Conservation (phyloP, 2,797 vertebrate genomes). For the Lophotriccus pileatus region DNA sequence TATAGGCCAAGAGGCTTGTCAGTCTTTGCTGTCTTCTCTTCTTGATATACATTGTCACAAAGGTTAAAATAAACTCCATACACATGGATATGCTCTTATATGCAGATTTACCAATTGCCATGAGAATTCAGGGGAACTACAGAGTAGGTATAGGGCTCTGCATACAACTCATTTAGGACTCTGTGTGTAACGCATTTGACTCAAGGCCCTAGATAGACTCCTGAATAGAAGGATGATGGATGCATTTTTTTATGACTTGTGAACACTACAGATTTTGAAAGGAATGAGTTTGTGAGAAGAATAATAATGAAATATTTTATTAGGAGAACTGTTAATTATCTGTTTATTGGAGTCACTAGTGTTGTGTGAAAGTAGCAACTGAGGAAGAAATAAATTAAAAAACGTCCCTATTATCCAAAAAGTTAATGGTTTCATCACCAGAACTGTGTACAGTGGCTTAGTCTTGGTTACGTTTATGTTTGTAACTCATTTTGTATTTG, state of each 20-base stretch:
- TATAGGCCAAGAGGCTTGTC: background rate
- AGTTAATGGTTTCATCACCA: background rate
- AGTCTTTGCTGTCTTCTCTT: background rate
- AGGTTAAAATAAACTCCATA: background rate
- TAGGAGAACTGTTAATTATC: background rate
- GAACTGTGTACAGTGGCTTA: background rate
- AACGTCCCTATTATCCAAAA: background rate
- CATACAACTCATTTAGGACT: background rate
- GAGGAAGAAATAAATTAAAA: background rate
- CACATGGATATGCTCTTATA: background rate
- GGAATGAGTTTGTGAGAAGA: background rate
- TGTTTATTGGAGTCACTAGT: background rate
- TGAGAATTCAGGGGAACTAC: background rate
- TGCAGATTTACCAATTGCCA: background rate
- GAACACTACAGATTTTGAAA: background rate
- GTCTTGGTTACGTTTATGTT: background rate
- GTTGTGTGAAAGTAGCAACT: background rate
- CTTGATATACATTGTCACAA: background rate
- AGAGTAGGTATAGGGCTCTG: background rate
- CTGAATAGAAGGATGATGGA: background rate
- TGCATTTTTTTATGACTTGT: background rate
- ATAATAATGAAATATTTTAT: background rate
- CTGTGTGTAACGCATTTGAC: background rate
- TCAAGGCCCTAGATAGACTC: background rate
- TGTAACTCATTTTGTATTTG: background rate